A percentile compares a stretch with the other conserved stretches of the same genome.
phyloP scores from a whole-genome alignment of 2,113 vertebrate genomes.

The Pithys albifrons region DNA sequence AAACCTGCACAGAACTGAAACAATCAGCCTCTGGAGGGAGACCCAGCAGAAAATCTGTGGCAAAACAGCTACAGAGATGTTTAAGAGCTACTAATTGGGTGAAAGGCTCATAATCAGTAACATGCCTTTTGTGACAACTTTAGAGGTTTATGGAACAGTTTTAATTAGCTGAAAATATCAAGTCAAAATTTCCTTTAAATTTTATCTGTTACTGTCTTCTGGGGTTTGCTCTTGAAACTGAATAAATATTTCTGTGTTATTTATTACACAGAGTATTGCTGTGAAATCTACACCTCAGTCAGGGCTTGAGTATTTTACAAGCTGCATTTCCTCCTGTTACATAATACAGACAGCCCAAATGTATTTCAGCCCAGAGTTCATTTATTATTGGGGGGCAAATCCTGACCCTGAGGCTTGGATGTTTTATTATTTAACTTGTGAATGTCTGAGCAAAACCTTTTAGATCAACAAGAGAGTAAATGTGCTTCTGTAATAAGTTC shows the following conservation, averaged over 20 bases:
- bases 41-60: not conserved
- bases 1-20: not conserved
- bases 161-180: not conserved
- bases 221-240: not conserved
- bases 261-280: not conserved
- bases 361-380: not conserved
- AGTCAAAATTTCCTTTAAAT: not conserved
- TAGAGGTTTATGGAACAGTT: not conserved
- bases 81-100: not conserved
- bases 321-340: not conserved
- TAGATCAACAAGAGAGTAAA: not conserved
- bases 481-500: not conserved
- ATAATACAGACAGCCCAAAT: not conserved
- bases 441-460: not conserved
- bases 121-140: not conserved
- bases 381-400: not conserved
- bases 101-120: not conserved
- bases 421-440: not conserved
- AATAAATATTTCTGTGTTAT: not conserved
- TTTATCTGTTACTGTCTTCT: not conserved
- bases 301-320: not conserved
- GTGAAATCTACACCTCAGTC: not conserved
- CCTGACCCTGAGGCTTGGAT: not conserved
- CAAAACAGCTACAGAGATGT: not conserved
- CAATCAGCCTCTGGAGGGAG: not conserved